phyloP scores from a whole-genome alignment of 1,140 invertebrate genomes.

The Trachelipus rathkii region DNA sequence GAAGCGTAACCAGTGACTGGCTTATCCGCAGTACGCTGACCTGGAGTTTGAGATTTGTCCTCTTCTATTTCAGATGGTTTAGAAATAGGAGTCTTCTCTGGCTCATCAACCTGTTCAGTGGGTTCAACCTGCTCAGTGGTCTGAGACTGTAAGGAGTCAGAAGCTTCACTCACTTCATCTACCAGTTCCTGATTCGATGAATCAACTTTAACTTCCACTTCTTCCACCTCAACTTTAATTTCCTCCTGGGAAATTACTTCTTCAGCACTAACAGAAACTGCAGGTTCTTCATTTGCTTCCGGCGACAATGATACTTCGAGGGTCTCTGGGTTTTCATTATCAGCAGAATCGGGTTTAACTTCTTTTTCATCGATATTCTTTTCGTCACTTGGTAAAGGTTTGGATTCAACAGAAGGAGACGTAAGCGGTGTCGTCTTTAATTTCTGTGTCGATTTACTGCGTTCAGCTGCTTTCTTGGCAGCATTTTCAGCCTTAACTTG shows the following conservation, averaged over 20 bases:
- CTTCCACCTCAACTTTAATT: neutral
- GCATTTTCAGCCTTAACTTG: slow-evolving; percentile 43
- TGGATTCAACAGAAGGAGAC: slow-evolving; percentile 56
- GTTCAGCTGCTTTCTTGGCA: slow-evolving; percentile 40
- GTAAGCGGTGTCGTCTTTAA: slow-evolving; percentile 55
- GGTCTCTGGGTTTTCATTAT: too few species aligned
- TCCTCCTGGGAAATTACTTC: too few species aligned
- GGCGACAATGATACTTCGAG: too few species aligned
- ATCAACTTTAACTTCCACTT: neutral
- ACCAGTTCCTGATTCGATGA: too few species aligned
- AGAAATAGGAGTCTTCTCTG: neutral
- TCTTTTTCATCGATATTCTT: slow-evolving; percentile 18
- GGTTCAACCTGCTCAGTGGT: neutral
- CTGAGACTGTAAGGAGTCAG: neutral
- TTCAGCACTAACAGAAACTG: too few species aligned
- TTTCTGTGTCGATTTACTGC: slow-evolving; percentile 35
- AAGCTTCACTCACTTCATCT: neutral
- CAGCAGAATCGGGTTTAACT: too few species aligned
- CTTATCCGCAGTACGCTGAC: slow-evolving; percentile 37
- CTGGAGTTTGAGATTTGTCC: slow-evolving; percentile 30
- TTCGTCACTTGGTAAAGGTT: slow-evolving; percentile 41
- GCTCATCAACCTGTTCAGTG: neutral
- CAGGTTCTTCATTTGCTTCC: too few species aligned
- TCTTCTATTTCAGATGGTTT: slow-evolving; percentile 47
- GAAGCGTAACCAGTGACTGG: slow-evolving; percentile 49